Conservation (phyloP, 2,888 invertebrate genomes). For the Hirtodrosophila alboralis region DNA sequence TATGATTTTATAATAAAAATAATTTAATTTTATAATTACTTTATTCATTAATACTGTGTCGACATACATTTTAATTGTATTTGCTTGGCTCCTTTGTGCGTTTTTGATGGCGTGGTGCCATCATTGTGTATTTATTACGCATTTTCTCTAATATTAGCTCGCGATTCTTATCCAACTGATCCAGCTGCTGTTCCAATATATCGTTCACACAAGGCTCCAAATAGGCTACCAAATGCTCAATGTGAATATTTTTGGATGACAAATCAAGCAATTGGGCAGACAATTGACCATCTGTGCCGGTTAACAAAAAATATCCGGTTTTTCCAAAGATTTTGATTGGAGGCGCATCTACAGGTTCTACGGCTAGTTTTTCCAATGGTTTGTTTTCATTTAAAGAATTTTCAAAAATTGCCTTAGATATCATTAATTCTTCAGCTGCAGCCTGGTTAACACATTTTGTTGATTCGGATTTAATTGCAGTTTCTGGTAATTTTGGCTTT, state of each 20-base stretch:
- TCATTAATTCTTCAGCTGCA: too few species aligned
- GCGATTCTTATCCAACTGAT: constrained; percentile 21
- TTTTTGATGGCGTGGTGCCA: constrained; percentile 15
- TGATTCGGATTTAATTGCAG: too few species aligned
- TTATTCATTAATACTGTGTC: too few species aligned
- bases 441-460: too few species aligned
- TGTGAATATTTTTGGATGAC: constrained; percentile 1
- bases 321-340: constrained; percentile 30
- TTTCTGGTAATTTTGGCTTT: too few species aligned
- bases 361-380: neutral
- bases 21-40: too few species aligned
- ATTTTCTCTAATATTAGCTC: constrained; percentile 35
- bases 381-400: neutral
- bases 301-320: constrained; percentile 56
- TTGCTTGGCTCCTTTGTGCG: constrained; percentile 13
- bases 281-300: constrained; percentile 45
- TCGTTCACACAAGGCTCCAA: constrained; percentile 28
- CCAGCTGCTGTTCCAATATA: constrained; percentile 40
- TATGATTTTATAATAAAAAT: too few species aligned
- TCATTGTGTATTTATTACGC: constrained; percentile 24
- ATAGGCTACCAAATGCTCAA: constrained; percentile 8
- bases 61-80: constrained; percentile 16
- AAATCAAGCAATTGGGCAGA: constrained; percentile 34
- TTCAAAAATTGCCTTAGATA: neutral
- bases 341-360: neutral